Conservation (phyloP, 2,113 vertebrate species). For the Reinhardtius hippoglossoides region DNA sequence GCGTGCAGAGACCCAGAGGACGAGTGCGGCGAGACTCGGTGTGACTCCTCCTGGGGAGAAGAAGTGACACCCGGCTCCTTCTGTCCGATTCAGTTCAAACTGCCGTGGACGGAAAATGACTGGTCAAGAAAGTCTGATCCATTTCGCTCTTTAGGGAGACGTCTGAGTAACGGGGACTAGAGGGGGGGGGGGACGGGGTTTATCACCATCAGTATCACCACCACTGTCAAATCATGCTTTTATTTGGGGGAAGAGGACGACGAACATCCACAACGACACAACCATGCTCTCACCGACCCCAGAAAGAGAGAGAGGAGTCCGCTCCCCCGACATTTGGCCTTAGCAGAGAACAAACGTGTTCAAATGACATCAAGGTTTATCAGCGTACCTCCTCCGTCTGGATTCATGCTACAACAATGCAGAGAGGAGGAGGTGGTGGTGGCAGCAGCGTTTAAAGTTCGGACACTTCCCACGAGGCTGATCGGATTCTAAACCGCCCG, state of each 20-base stretch:
- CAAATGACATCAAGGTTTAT: conserved; percentile 57
- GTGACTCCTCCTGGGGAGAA: too few species aligned
- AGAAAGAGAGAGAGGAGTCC: conserved; percentile 1
- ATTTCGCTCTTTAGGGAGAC: too few species aligned
- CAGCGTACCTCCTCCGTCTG: conserved; percentile 1
- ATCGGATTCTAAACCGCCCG: too few species aligned
- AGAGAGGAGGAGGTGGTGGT: conserved; percentile 2
- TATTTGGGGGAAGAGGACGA: conserved; percentile 17
- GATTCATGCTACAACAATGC: conserved; percentile 64
- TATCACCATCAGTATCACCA: conserved; percentile 32
- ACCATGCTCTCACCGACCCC: conserved; percentile 62
- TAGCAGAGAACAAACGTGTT: conserved; percentile 17
- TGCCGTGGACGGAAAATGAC: conserved; percentile 4
- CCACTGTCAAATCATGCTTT: conserved; percentile 58
- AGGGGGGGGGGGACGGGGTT: conserved; percentile 27
- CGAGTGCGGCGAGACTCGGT: not conserved
- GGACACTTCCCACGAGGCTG: too few species aligned
- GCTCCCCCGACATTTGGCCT: conserved; percentile 10
- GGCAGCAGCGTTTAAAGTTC: conserved; percentile 20
- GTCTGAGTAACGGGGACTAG: conserved; percentile 1
- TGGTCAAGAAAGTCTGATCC: not conserved
- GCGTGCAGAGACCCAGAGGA: not conserved
- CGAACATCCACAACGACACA: conserved; percentile 51
- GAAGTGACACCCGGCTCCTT: not conserved
- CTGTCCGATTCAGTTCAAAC: conserved; percentile 12